Percentiles rank a stretch among this genome's conserved stretches.
phyloP scores from a whole-genome alignment of 92 coral and sea anemone genomes.

The Epizoanthus stellaris region DNA sequence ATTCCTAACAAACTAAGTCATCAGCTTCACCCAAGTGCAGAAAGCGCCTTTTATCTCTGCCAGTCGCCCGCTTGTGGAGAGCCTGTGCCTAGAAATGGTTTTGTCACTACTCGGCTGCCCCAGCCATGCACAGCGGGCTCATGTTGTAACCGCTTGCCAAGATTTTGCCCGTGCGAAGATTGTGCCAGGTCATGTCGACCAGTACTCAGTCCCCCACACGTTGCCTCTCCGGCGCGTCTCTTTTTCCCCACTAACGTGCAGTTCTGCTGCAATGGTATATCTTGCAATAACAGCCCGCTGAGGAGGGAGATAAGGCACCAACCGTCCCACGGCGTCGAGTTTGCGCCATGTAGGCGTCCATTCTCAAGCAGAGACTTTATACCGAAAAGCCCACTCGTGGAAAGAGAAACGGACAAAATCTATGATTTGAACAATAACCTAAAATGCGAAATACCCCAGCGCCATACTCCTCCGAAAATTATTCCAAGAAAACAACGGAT shows the following conservation, averaged over 20 bases:
- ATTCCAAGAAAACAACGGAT: conserved; percentile 35
- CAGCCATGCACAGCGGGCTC: conserved; percentile 31
- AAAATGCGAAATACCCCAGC: background rate
- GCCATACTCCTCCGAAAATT: background rate
- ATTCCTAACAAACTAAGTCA: background rate
- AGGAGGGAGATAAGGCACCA: conserved; percentile 4
- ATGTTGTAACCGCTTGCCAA: conserved; percentile 24
- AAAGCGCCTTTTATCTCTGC: conserved; percentile 9
- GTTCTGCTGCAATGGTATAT: conserved; percentile 15
- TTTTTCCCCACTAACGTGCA: conserved; percentile 30
- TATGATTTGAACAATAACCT: conserved; percentile 29
- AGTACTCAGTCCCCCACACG: conserved; percentile 23
- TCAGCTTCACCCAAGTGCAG: conserved; percentile 8
- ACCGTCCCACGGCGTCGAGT: background rate
- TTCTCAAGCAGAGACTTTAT: background rate
- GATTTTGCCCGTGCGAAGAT: conserved; percentile 6
- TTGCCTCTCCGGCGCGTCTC: conserved; percentile 28
- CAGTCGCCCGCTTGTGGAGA: conserved; percentile 11
- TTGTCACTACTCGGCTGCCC: conserved; percentile 9
- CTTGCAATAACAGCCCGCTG: background rate
- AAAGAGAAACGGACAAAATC: background rate
- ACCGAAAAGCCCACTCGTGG: background rate
- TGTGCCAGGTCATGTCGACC: background rate
- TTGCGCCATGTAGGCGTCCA: background rate
- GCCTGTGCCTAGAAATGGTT: conserved; percentile 24